Evolutionary conservation across 2,113 vertebrate species (phyloP), one percentile per base, ranked within the genome.

Genomic region (Callorhinus ursinus): DNA sequence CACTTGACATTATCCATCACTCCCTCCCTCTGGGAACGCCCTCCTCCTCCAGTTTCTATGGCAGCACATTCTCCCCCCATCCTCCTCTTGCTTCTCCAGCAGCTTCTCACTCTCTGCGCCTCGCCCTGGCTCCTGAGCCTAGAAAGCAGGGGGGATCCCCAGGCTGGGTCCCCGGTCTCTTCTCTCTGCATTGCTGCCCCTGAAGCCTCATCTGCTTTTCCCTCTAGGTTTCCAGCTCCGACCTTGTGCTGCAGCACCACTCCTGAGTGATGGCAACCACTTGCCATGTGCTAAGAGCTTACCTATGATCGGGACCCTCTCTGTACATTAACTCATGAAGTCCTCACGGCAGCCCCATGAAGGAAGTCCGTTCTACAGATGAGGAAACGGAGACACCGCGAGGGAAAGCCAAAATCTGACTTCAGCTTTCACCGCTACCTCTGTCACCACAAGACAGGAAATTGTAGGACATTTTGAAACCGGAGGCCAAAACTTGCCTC

Each of bases 31-130:
- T 85, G 84, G 96, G 87, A 96, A 97, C 96, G 49, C 97, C 97
- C 86, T 93, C 97, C 97, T 93, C 96, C 96, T 93, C 95, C 93
- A 46, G 95, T 98, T 96, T 95, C 98, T 95, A 96, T 97, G 88
- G 93, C 93, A 98, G 31, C 98, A 82, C 94, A 63, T 83, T 79
- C 87, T 81, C 67, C 93, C 93, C 93, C 93, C 93, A 69, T 74
- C 93, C 87, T 97, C 93, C 93, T 82, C 92, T 89, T 88, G 88
- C 65, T 59, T 94, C 86, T 80, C 81, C 16, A 1, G 79, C 84
- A 59, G 91, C 39, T 79, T 72, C 69, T 92, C 63, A 49, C 71
- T 97, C 83, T 88, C 76, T 3, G 0, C 3, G 9, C 46, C 0
- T 0, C 3, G 9, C 46, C 0, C 57, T 16, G 81, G 86, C 16